Evolutionary conservation across 2,888 invertebrate genomes (phyloP).

Genomic region (Trissolcus japonicus): DNA sequence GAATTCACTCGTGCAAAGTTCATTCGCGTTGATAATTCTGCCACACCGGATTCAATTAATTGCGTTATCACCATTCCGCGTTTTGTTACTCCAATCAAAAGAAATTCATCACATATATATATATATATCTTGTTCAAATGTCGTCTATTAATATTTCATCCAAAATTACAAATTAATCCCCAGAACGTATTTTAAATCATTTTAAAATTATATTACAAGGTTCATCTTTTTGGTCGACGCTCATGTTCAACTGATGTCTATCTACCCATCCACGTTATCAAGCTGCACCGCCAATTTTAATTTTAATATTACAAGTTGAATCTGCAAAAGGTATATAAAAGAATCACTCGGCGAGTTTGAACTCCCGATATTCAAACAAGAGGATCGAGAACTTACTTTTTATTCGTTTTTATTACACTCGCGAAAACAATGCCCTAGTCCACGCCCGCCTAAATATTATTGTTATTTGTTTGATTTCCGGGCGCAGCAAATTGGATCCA

Average conservation of each 20-base stretch:
- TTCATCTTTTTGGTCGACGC: too few species aligned
- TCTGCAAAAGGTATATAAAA: constrained; percentile 6
- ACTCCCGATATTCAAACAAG: constrained; percentile 30
- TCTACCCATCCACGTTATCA: constrained; percentile 31
- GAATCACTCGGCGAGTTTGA: constrained; percentile 11
- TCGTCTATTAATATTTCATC: constrained; percentile 16
- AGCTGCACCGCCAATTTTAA: constrained; percentile 40
- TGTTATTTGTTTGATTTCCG: constrained; percentile 29
- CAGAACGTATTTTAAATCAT: too few species aligned
- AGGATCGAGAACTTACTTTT: constrained; percentile 16
- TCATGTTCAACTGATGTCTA: constrained; percentile 20
- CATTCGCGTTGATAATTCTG: constrained; percentile 44
- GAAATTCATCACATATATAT: neutral
- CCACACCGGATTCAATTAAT: constrained; percentile 53
- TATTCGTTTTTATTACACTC: constrained; percentile 7
- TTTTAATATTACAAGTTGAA: constrained; percentile 20
- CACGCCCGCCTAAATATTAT: constrained; percentile 15
- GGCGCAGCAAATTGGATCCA: constrained; percentile 37
- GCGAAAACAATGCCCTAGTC: constrained; percentile 5
- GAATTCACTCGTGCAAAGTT: constrained; percentile 51
- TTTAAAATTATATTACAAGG: too few species aligned
- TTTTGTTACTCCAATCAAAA: constrained; percentile 14
- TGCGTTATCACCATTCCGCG: constrained; percentile 36
- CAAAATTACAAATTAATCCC: neutral
- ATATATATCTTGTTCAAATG: constrained; percentile 10